Conservation (phyloP, 2,888 invertebrate species). For the Scaptomyza flava region DNA sequence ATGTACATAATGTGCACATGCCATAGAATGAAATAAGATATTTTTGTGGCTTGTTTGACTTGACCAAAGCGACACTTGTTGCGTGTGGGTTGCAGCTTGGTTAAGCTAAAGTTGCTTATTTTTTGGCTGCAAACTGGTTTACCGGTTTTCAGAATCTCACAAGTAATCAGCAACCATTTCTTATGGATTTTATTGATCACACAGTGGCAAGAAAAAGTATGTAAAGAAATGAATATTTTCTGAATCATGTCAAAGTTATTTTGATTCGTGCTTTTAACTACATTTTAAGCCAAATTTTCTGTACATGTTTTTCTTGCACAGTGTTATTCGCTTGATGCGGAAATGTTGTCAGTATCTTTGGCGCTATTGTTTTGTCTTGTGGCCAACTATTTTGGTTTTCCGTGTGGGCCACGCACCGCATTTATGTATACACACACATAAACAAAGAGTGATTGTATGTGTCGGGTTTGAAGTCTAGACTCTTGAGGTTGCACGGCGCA, state of each 20-base stretch:
- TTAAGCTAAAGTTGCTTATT: not conserved
- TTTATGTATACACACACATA: not conserved
- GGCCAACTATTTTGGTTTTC: constrained; percentile 28
- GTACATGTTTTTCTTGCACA: constrained; percentile 4
- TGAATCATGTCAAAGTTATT: no score
- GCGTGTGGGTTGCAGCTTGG: constrained; percentile 55
- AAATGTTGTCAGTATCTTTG: constrained; percentile 33
- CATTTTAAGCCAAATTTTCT: not conserved
- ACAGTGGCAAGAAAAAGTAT: no score
- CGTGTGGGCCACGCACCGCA: constrained; percentile 40
- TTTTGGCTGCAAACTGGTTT: constrained; percentile 22
- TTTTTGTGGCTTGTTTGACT: constrained; percentile 35
- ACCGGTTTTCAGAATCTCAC: constrained; percentile 10
- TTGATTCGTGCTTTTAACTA: no score
- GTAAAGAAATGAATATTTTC: no score
- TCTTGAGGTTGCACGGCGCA: not conserved
- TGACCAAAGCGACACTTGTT: constrained; percentile 67
- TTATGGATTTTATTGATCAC: not conserved
- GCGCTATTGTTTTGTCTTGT: constrained; percentile 29
- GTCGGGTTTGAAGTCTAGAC: not conserved
- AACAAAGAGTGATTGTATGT: constrained; percentile 14
- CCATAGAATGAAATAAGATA: constrained; percentile 49
- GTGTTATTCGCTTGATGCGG: constrained; percentile 37
- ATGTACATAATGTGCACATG: constrained; percentile 13
- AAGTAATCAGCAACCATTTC: no score